These are phyloP conservation scores for Sula dactylatra DNA, from an alignment of 2,113 vertebrate genomes.

Conservation along the genomic window DNA sequence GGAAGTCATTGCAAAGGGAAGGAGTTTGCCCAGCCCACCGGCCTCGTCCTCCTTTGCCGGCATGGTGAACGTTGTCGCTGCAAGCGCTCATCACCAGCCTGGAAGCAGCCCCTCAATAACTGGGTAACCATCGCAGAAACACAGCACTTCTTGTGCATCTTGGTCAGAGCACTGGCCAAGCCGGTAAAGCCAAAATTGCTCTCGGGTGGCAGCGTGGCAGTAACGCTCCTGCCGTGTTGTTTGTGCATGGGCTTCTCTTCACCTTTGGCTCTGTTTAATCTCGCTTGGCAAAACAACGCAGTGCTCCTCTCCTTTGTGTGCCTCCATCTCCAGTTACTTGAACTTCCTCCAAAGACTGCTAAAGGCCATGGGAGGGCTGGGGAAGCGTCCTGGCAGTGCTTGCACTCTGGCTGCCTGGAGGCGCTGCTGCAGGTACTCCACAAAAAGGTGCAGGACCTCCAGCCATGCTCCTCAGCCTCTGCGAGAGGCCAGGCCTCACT, in stretches of 20 bases:
- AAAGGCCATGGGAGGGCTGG: background rate
- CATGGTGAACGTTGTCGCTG: accelerated
- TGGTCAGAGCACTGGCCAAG: accelerated
- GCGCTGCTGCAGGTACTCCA: background rate
- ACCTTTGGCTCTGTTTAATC: background rate
- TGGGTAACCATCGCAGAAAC: accelerated
- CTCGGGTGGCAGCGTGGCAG: accelerated
- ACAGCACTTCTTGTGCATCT: accelerated
- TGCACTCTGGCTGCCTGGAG: background rate
- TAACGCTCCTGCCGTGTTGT: accelerated
- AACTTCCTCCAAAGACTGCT: background rate
- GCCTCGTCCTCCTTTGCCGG: accelerated
- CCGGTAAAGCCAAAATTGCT: background rate
- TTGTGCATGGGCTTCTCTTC: background rate
- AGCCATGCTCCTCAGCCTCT: background rate
- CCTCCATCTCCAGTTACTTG: background rate
- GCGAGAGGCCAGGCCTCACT: background rate
- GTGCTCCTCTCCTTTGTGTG: background rate
- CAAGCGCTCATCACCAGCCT: background rate
- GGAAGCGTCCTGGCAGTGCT: background rate
- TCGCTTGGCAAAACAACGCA: slow-evolving; percentile 24
- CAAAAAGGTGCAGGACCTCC: background rate
- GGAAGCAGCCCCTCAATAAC: background rate
- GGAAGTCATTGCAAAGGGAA: background rate
- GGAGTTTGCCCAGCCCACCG: background rate